Percentiles rank a stretch among this genome's conserved stretches.
Evolutionary conservation across 2,888 invertebrate species (phyloP).

Genomic region (Daptonema setosum): DNA sequence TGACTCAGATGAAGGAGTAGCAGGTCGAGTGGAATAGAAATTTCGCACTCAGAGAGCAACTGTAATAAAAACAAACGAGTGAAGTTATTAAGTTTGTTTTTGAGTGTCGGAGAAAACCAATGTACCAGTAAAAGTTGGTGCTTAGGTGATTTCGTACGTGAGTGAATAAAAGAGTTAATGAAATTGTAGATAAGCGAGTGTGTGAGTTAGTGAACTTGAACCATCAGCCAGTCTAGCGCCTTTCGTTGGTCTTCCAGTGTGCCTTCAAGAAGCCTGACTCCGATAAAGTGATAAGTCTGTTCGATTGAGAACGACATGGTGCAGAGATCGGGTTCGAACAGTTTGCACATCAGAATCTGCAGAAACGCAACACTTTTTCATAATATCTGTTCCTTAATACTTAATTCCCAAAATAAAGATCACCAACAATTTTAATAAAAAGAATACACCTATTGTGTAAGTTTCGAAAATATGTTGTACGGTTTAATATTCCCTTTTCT

Average conservation of each 20-base stretch:
- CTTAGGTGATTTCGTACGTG: no score
- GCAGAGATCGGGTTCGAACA: slow-evolving; percentile 82
- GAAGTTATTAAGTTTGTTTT: no score
- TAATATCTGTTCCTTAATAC: no score
- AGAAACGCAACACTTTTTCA: no score
- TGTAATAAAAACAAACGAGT: slow-evolving; percentile 19
- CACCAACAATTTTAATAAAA: no score
- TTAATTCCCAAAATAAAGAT: slow-evolving; percentile 52
- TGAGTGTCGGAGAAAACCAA: no score
- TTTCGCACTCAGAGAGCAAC: slow-evolving; percentile 33
- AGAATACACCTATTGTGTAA: no score
- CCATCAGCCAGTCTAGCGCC: slow-evolving; percentile 35
- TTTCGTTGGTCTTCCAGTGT: slow-evolving; percentile 32
- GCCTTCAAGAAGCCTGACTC: slow-evolving; percentile 44
- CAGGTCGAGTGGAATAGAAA: slow-evolving; percentile 31
- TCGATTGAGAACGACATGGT: slow-evolving; percentile 80
- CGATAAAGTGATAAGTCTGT: slow-evolving; percentile 78
- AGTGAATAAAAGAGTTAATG: not conserved
- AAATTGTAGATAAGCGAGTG: not conserved
- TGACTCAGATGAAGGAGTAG: slow-evolving; percentile 29
- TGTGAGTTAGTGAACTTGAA: slow-evolving; percentile 7
- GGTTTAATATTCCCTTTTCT: no score
- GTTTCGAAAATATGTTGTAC: no score
- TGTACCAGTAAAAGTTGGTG: no score
- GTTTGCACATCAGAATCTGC: slow-evolving; percentile 44